Evolutionary conservation across 2,113 vertebrate species (phyloP), one percentile per base, ranked within the genome.

Genomic region (Psilopsiagon aurifrons): DNA sequence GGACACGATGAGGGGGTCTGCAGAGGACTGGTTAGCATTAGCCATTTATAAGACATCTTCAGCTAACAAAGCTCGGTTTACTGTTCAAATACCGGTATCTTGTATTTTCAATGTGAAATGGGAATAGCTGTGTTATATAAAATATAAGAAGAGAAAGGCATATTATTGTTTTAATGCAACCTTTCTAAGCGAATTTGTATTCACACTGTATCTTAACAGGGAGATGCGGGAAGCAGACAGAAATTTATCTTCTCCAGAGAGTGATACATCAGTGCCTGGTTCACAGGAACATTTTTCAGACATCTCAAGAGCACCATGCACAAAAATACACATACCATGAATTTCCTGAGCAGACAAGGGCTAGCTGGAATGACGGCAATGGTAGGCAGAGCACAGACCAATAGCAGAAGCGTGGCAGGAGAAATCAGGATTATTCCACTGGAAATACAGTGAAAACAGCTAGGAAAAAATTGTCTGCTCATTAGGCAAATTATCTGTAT

Each of bases 261-360:
- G 74, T 95, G 92, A 96, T 97, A 86, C 83, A 95, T 96, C 92
- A 91, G 74, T 91, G 86, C 91, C 84, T 89, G 74, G 80, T 87
- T 92, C 92, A 83, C 91, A 94, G 92, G 88, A 96, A 96, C 63
- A 97, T 96, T 96, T 95, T 95, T 96, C 96, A 97, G 96, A 96
- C 96, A 94, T 96, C 91, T 96, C 91, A 84, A 94, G 96, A 97
- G 92, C 81, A 94, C 74, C 83, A 85, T 69, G 95, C 37, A 5
- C 94, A 89, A 91, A 96, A 95, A 95, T 95, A 94, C 54, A 85
- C 88, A 91, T 70, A 41, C 67, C 78, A 92, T 94, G 92, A 96
- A 97, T 97, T 94, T 96, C 74, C 86, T 87, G 70, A 95, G 94
- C 91, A 90, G 96, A 96, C 96, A 94, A 92, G 86, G 94, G 77